Percentiles rank a stretch among this genome's conserved stretches.
phyloP scores from a whole-genome alignment of 2,113 vertebrate species.

The Echinops telfairi region DNA sequence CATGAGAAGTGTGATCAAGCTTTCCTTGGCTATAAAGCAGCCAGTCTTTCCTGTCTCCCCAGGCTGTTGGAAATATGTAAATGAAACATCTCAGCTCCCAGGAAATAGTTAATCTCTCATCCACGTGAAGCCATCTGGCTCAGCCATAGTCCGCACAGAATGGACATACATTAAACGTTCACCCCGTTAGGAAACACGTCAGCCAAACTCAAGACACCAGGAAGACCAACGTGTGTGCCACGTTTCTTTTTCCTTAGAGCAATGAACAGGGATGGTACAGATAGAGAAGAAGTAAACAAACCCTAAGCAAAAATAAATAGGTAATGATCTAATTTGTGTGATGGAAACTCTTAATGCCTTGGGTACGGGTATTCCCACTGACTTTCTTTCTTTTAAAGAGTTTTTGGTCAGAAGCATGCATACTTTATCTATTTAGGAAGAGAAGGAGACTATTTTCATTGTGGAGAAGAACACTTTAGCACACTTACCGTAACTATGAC shows the following conservation, averaged over 20 bases:
- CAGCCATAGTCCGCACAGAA: not conserved
- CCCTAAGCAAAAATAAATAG: no score
- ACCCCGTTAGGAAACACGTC: not conserved
- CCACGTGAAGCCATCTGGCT: not conserved
- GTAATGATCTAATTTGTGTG: not conserved
- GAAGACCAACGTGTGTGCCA: not conserved
- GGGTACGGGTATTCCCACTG: not conserved
- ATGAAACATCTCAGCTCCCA: not conserved
- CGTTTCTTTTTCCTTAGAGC: slow-evolving; percentile 35
- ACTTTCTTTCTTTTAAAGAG: slow-evolving; percentile 17
- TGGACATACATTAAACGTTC: not conserved
- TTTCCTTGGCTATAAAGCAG: slow-evolving; percentile 15
- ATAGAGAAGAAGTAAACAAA: not conserved
- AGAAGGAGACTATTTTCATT: not conserved
- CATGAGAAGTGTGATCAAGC: slow-evolving; percentile 9
- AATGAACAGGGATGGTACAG: not conserved
- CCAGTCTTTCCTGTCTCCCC: not conserved
- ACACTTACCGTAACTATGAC: not conserved
- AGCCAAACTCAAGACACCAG: not conserved
- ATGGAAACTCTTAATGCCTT: not conserved
- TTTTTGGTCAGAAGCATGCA: not conserved
- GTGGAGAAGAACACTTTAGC: not conserved
- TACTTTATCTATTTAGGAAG: not conserved
- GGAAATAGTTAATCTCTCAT: slow-evolving; percentile 1
- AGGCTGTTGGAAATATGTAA: not conserved